phyloP scores from a whole-genome alignment of 2,113 vertebrate genomes.

The Thinocorus orbignyianus region DNA sequence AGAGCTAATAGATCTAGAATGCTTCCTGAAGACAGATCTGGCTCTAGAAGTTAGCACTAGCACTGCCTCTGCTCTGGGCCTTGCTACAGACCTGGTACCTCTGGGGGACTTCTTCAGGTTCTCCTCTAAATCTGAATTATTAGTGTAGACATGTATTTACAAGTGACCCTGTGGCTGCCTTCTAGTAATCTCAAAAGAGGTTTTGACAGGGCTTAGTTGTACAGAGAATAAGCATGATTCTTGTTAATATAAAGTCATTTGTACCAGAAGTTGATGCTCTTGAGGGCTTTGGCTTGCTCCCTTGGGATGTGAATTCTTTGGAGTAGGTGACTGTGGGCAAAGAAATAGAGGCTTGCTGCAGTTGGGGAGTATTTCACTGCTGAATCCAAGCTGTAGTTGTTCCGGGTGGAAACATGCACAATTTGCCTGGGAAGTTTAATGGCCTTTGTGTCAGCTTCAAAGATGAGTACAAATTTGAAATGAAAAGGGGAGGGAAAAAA shows the following conservation, averaged over 20 bases:
- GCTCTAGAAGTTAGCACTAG: background rate
- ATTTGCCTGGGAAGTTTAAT: background rate
- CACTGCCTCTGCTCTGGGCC: background rate
- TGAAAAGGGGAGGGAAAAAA: fast-evolving
- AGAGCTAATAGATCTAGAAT: background rate
- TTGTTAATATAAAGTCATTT: background rate
- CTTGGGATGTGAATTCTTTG: background rate
- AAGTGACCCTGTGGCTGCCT: background rate
- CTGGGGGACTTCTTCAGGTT: background rate
- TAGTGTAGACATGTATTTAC: background rate
- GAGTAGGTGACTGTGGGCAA: background rate
- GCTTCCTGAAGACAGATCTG: background rate
- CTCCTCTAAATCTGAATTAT: background rate
- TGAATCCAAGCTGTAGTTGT: background rate
- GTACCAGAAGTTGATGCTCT: background rate
- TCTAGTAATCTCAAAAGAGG: background rate
- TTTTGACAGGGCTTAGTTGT: background rate
- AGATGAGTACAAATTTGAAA: background rate
- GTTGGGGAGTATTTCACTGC: background rate
- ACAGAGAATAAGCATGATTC: background rate
- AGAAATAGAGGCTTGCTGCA: background rate
- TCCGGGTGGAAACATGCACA: fast-evolving
- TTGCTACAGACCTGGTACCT: background rate
- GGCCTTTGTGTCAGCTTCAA: background rate
- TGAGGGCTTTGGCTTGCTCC: background rate